These are phyloP conservation scores for Drosophila niveifrons DNA, from an alignment of 2,888 invertebrate species.

Conservation along the genomic window DNA sequence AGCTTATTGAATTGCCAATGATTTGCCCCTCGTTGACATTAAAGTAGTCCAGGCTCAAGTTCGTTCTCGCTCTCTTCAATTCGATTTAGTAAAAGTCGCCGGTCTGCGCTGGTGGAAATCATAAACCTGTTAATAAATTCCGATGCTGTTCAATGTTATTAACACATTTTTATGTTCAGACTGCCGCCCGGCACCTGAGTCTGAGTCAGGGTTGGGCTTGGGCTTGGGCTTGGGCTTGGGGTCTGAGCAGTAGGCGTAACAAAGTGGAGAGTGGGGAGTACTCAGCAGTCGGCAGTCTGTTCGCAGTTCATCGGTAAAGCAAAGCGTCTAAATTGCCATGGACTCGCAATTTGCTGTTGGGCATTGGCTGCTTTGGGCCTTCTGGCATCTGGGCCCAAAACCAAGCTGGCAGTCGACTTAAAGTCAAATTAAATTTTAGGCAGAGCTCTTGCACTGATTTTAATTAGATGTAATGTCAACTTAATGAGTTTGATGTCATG, in stretches of 20 bases:
- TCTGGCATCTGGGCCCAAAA: not conserved
- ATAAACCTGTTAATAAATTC: slow-evolving; percentile 49
- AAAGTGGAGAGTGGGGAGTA: not conserved
- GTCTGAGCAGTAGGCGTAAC: not conserved
- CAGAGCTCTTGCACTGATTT: slow-evolving; percentile 53
- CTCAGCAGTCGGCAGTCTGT: not conserved
- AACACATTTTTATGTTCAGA: slow-evolving; percentile 41
- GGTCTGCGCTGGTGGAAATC: slow-evolving; percentile 20
- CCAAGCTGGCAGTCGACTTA: slow-evolving; percentile 18
- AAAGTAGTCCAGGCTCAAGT: slow-evolving; percentile 21
- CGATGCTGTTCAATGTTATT: slow-evolving; percentile 35
- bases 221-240: not conserved
- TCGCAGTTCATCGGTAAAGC: not conserved
- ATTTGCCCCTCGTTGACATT: slow-evolving; percentile 35
- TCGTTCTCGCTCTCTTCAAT: slow-evolving; percentile 10
- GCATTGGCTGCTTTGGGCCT: not conserved
- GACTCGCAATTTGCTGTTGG: slow-evolving; percentile 15
- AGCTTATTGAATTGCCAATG: slow-evolving; percentile 59
- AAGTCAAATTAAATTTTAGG: slow-evolving; percentile 58
- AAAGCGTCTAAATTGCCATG: slow-evolving; percentile 24
- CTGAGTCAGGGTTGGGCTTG: not conserved
- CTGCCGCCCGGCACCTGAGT: slow-evolving; percentile 4
- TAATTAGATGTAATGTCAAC: slow-evolving; percentile 72
- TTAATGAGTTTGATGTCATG: slow-evolving; percentile 64
- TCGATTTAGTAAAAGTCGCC: slow-evolving; percentile 29